Percentiles rank a stretch among this genome's conserved stretches.
Evolutionary conservation across 1,140 invertebrate species (phyloP).

Genomic region (Lerema accius): DNA sequence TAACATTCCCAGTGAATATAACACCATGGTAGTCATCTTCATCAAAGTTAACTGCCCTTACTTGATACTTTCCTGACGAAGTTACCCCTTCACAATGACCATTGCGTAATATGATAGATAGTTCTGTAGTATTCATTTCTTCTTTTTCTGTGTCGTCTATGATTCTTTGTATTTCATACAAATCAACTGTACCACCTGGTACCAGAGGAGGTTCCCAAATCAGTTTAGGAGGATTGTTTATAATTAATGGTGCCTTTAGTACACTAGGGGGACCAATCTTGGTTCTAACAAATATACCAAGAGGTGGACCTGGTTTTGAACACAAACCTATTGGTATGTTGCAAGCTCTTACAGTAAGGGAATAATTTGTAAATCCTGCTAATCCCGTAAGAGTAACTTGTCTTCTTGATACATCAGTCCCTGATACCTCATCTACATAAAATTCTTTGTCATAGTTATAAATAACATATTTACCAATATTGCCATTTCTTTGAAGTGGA

Average conservation of each 20-base stretch:
- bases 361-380: conserved; percentile 85
- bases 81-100: conserved; percentile 60
- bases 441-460: conserved; percentile 67
- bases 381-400: conserved; percentile 63
- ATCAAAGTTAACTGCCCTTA: conserved; percentile 77
- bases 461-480: conserved; percentile 88
- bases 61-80: conserved; percentile 62
- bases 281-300: conserved; percentile 79
- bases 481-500: conserved; percentile 88
- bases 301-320: conserved; percentile 77
- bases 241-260: conserved; percentile 78
- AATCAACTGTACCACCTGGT: conserved; percentile 85
- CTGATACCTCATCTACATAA: conserved; percentile 50
- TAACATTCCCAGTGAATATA: conserved; percentile 52
- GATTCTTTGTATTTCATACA: conserved; percentile 82
- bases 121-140: conserved; percentile 67
- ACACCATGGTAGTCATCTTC: conserved; percentile 66
- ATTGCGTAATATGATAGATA: conserved; percentile 46
- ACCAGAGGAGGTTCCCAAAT: conserved; percentile 82
- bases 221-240: conserved; percentile 57
- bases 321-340: conserved; percentile 84
- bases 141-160: conserved; percentile 64
- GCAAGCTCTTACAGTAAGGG: conserved; percentile 87
- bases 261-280: conserved; percentile 84
- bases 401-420: conserved; percentile 56